Conservation (phyloP, 1,140 invertebrate genomes). For the Brachystomella parvula region DNA sequence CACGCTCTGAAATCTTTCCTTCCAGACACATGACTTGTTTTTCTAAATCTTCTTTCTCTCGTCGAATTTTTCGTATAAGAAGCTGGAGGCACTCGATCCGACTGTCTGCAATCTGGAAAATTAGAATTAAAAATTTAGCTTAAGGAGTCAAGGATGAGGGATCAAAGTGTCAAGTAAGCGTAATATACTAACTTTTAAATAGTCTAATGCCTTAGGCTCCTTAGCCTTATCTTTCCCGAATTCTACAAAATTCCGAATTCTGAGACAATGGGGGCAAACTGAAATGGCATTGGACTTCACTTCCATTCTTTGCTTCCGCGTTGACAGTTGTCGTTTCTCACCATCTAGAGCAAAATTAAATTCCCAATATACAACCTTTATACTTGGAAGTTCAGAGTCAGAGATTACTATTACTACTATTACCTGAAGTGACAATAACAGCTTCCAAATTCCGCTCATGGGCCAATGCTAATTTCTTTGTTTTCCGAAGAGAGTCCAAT, state of each 20-base stretch:
- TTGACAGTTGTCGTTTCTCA: not conserved
- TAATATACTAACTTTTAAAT: conserved; percentile 27
- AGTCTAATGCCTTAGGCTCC: conserved; percentile 28
- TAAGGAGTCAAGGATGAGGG: not conserved
- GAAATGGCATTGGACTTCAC: conserved; percentile 6
- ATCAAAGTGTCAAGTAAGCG: not conserved
- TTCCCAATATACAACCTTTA: not conserved
- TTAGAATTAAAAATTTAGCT: not conserved
- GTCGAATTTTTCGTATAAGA: conserved; percentile 24
- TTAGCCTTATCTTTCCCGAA: conserved; percentile 7
- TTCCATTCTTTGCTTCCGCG: conserved; percentile 19
- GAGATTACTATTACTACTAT: too few relatives aligned
- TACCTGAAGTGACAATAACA: conserved; percentile 12
- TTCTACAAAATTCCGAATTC: conserved; percentile 30
- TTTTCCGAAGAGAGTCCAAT: conserved; percentile 22
- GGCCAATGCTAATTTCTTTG: conserved; percentile 14
- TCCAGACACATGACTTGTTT: conserved; percentile 23
- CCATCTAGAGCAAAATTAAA: conserved; percentile 5
- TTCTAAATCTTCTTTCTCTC: conserved; percentile 18
- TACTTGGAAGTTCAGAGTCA: too few relatives aligned
- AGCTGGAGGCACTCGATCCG: conserved; percentile 34
- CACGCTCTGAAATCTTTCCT: conserved; percentile 24
- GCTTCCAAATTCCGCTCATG: conserved; percentile 18
- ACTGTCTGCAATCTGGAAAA: conserved; percentile 30
- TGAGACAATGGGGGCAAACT: conserved; percentile 29